Conservation (phyloP, 2,797 vertebrate species). For the Tenualosa ilisha region DNA sequence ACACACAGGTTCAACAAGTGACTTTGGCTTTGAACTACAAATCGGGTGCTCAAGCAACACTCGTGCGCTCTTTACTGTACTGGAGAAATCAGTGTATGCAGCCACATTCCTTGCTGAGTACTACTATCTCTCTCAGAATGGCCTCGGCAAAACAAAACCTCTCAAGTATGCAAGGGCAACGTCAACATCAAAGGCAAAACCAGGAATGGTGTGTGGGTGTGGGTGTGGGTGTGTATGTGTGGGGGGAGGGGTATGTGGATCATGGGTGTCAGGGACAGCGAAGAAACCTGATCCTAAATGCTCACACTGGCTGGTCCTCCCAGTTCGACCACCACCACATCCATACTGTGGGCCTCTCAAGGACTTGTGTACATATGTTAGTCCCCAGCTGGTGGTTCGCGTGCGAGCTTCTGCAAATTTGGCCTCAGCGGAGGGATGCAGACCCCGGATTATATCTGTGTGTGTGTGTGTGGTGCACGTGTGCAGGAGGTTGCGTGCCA, state of each 20-base stretch:
- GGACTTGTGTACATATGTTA: constrained; percentile 2
- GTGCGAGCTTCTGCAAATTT: background rate
- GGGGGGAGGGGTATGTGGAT: background rate
- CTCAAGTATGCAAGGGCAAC: background rate
- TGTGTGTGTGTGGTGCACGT: background rate
- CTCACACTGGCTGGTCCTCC: background rate
- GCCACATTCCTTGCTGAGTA: background rate
- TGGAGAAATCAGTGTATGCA: background rate
- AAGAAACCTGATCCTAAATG: background rate
- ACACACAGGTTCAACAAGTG: background rate
- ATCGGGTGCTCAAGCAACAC: background rate
- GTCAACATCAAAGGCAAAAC: background rate
- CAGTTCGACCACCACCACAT: background rate
- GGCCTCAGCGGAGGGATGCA: background rate
- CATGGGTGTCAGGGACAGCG: background rate
- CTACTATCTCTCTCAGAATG: background rate
- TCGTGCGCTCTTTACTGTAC: background rate
- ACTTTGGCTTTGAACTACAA: background rate
- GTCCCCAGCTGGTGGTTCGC: background rate
- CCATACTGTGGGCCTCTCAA: background rate
- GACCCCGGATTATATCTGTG: background rate
- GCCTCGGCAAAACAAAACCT: background rate
- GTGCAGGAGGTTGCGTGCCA: background rate
- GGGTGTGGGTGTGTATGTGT: no score
- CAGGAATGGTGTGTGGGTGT: background rate